Base-by-base conservation (phyloP, 2,797 vertebrate genomes). In the Mastacembelus armatus region DNA sequence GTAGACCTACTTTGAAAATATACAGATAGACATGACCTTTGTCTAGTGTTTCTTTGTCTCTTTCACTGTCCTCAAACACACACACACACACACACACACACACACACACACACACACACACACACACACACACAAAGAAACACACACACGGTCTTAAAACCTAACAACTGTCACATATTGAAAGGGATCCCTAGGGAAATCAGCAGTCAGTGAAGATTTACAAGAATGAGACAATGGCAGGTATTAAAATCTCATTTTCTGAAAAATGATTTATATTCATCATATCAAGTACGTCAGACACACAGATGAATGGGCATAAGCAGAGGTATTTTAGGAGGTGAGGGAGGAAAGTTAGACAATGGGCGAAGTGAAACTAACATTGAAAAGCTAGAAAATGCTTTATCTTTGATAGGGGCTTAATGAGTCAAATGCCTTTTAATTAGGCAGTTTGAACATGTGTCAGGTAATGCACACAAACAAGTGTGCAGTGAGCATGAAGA, bases 161-260 rank as follows among this genome's bases (percentile, higher is more conserved):
- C 66, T 56, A 49, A 60, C 64, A 70, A 44, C 22, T 42, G 10
- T 70, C 40, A 66, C 66, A 74, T 30, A 78, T 22, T 59, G 76
- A 74, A 60, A 70, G 3, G 56, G 32, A 51, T 84, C 67, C 67
- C 82, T 6, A 2, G 77, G 86, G 78, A 91, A 86, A 89, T 90
- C 78, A 90, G 54, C 33, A 58, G 57, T 77, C 73, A 58, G 67
- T 33, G 52, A 77, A 77, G 73, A 90, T 77, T 83, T 80, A 81
- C 68, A 83, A 68, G 71, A 48, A 49, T 24, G 52, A 80, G 64
- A 90, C 78, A 88, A 86, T 64, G 69, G 43, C 68, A 66, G 59
- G 79, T 77, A 86, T 85, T 89, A 84, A 85, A 86, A 83, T 78
- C 47, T 22, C 59, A 88, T 81, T 85, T 80, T 66, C 65, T 45